phyloP scores from a whole-genome alignment of 2,113 vertebrate genomes.

The Crotophaga sulcirostris region DNA sequence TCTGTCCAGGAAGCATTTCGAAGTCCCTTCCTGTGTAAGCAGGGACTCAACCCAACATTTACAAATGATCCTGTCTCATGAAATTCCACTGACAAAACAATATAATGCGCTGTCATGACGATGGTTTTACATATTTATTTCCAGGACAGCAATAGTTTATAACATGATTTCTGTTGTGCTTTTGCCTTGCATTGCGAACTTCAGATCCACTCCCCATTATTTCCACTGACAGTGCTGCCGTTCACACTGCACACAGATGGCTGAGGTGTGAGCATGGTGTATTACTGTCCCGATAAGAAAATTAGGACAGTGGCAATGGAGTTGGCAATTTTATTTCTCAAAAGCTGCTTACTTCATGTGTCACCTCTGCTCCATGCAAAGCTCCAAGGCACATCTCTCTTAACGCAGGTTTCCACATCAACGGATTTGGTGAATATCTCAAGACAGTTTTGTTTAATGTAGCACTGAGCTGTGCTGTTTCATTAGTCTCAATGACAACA shows the following conservation, averaged over 20 bases:
- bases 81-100: not conserved
- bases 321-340: not conserved
- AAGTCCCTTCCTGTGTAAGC: not conserved
- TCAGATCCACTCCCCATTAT: not conserved
- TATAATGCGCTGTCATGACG: not conserved
- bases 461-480: constrained; percentile 23
- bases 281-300: not conserved
- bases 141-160: not conserved
- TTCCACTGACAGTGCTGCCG: not conserved
- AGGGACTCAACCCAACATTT: not conserved
- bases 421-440: constrained; percentile 3
- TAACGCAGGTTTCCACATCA: not conserved
- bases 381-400: not conserved
- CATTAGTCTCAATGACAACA: constrained; percentile 38
- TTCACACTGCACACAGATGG: rapidly evolving
- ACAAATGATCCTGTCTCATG: not conserved
- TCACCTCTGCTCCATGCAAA: not conserved
- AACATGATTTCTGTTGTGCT: not conserved
- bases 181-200: not conserved
- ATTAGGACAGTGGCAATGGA: not conserved
- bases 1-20: rapidly evolving
- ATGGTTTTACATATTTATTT: not conserved
- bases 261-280: not conserved
- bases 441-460: constrained; percentile 28
- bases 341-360: not conserved